These are phyloP conservation scores for Caenorhabditis parvicauda DNA, from an alignment of 2,888 invertebrate species.

Conservation along the genomic window DNA sequence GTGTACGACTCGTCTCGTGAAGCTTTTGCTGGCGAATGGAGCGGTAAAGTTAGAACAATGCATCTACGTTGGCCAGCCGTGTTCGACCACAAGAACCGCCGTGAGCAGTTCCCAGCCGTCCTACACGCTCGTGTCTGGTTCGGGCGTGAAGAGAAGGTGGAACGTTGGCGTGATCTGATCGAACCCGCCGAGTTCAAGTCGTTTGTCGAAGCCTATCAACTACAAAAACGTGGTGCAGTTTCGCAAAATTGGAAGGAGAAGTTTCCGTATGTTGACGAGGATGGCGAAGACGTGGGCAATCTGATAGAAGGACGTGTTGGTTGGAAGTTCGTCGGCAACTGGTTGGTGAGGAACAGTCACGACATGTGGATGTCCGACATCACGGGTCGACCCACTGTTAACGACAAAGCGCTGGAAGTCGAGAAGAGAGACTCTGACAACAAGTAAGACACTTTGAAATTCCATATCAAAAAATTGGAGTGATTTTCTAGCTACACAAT, in stretches of 20 bases:
- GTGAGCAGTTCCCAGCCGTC: slow-evolving; percentile 39
- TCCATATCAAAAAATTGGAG: not conserved
- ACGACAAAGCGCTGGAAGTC: slow-evolving; percentile 34
- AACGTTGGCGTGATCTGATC: slow-evolving; percentile 26
- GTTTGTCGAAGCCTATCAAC: slow-evolving; percentile 47
- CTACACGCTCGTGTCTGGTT: slow-evolving; percentile 53
- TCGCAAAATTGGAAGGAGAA: slow-evolving; percentile 10
- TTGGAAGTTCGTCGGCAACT: slow-evolving; percentile 21
- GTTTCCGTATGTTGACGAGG: slow-evolving; percentile 3
- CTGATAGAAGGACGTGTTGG: slow-evolving; percentile 1
- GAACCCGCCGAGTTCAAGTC: slow-evolving; percentile 44
- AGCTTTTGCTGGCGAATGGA: slow-evolving; percentile 30
- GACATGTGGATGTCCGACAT: slow-evolving; percentile 32
- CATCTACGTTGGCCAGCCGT: slow-evolving; percentile 32
- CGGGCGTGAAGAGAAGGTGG: slow-evolving; percentile 20
- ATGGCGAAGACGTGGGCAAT: not conserved
- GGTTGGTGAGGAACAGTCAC: slow-evolving; percentile 35
- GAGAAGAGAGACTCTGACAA: slow-evolving; percentile 20
- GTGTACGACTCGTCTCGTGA: slow-evolving; percentile 31
- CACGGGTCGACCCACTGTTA: slow-evolving; percentile 15
- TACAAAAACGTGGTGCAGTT: slow-evolving; percentile 10
- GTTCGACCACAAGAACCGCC: slow-evolving; percentile 22
- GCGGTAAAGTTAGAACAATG: slow-evolving; percentile 28
- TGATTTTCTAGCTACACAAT: not conserved
- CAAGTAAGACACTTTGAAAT: not conserved